Evolutionary conservation across 1,140 invertebrate species (phyloP), one percentile per base, ranked within the genome.

Genomic region (Drosophila tsacasi): DNA sequence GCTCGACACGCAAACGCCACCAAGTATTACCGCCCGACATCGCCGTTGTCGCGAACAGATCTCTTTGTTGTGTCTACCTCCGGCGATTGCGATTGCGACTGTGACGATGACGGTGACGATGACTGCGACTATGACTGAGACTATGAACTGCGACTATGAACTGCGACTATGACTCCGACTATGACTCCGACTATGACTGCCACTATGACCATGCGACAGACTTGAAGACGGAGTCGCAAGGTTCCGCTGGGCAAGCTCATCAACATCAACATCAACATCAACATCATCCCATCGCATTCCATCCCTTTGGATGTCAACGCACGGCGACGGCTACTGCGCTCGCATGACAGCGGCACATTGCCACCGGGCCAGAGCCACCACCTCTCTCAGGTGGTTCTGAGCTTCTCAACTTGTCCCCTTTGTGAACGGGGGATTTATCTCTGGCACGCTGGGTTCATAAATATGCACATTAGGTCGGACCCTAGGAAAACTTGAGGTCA

Each of bases 1-100:
- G 79, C 86, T 90, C 82, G 87, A 83, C 86, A 90, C 86, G 86
- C 86, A 91, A 90, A 76, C 83, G 76, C 63, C 76, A 76, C 66
- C 66, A 39, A 39, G 35, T 37, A 37, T 37, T 19, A 49, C 40
- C 62, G 66, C 62, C 46, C 37, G 54, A 40, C 42, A 61, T 44
- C 66, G 49, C 71, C 61, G 81, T 71, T 86, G 79, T 83, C 81
- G 81, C 81, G 72, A 68, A 83, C 81, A 83, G 81, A 83, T 83
- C 81, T 84, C 78, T 85, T 85, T 85, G 78, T 84, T 84, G 82
- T 77, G 75, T 74, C 74, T 62, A 68, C 82, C 68, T 65, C 67
- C 57, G 77, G 73, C 82, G 78, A 81, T 85, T 86, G 79, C 78
- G 54, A 57, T 35, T 57, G 35, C 54, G 54, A 57, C 54, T 57